Base-by-base conservation (phyloP, 2,113 vertebrate species). In the Panthera uncia region DNA sequence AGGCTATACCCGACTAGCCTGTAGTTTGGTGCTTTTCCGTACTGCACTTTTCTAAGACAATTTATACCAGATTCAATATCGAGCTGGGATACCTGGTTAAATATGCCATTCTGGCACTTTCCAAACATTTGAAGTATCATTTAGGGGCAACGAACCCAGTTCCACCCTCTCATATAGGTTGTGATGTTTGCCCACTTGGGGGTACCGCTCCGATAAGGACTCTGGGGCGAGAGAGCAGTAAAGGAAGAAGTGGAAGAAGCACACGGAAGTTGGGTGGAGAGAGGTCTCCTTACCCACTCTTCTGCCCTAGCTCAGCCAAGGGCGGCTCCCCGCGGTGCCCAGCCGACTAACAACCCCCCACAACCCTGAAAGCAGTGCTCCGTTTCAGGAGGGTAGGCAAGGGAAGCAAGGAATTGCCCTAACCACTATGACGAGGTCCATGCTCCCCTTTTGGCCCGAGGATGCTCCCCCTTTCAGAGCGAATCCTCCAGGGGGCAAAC, bases 261-360 rank as follows among this genome's bases (percentile, higher is more conserved):
- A 95, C 92, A 98, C 90, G 97, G 97, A 98, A 98, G 97, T 97
- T 96, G 97, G 91, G 90, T 90, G 84, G 80, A 95, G 71, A 78
- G 80, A 97, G 92, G 83, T 97, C 94, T 92, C 93, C 41, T 82
- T 66, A 88, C 91, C 96, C 97, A 78, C 96, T 97, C 93, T 78
- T n/a, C 74, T 78, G 87, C 92, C 89, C 97, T 33, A n/a, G 84
- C 94, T 63, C 74, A 8, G 86, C 87, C 94, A 97, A 98, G 97
- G 98, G 98, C 97, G 98, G 97, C 97, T 98, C 98, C 96, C 93
- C 94, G 73, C 76, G 19, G 85, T 96, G 97, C 96, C 95, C 97
- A 61, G 65, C 13, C 76, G 41, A 73, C 65, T 57, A 92, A 52
- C 90, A 97, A 85, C 38, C 87, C 79, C 79, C 94, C 45, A 50